Base-by-base conservation (phyloP, 2,113 vertebrate species). In the Scalopus aquaticus region DNA sequence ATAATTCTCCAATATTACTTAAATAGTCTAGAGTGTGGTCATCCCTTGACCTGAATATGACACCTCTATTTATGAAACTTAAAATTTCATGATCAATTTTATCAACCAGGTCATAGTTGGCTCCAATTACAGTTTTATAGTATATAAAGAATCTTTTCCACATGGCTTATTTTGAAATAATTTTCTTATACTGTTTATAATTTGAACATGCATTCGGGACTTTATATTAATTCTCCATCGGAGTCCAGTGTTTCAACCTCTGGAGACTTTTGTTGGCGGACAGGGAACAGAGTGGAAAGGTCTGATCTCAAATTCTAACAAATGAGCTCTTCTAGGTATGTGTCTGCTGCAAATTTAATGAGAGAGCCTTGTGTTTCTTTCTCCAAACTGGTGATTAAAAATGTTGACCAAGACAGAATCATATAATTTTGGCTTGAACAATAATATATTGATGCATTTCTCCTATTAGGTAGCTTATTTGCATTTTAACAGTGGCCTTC, bases 341-440 rank as follows among this genome's bases (percentile, higher is more conserved):
- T 54, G 46, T 92, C 91, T 92, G 79, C 28, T 44, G 13, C 30
- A 83, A 49, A 69, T 92, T 69, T 83, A 82, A 87, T 87, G 49
- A 91, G 77, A 91, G 77, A 72, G 77, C 5, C 46, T 80, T 91
- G 30, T 69, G 30, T 64, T 16, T 64, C 70, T 88, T 85, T 91
- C 72, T 88, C 24, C 79, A 89, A 91, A 58, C 37, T 91, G 69
- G 69, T 93, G 92, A 94, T 93, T 96, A 89, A 96, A 96, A 94
- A 70, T 93, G 46, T 96, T 93, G 67, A 81, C 60, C 37, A 64
- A 80, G 89, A 87, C 37, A 51, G 56, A 96, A 67, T 44, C 76
- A 58, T 89, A 49, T 83, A 83, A 95, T 91, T 49, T 11, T 24
- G 35, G 12, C 73, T 88, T 77, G 37, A 46, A 54, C 65, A 91